Evolutionary conservation across 2,113 vertebrate genomes (phyloP).

Genomic region (Machaerirhynchus nigripectus): DNA sequence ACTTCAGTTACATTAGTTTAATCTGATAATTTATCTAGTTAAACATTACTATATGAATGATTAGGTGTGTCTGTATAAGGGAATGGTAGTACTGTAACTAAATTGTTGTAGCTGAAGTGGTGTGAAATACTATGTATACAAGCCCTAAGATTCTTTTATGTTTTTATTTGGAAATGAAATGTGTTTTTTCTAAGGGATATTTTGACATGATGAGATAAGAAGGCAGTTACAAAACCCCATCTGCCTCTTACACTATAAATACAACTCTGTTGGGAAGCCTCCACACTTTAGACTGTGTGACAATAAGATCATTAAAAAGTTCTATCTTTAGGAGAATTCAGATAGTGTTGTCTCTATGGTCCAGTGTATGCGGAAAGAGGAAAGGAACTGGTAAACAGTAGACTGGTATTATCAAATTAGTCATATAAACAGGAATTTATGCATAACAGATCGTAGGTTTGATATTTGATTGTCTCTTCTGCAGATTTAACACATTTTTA

Average conservation of each 20-base stretch:
- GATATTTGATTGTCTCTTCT: background rate
- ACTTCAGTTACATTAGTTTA: background rate
- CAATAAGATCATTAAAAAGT: background rate
- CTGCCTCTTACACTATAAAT: background rate
- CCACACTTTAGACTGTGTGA: background rate
- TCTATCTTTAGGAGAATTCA: background rate
- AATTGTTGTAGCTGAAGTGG: background rate
- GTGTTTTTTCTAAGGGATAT: background rate
- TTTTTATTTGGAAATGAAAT: background rate
- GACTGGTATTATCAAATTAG: background rate
- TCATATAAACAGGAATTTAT: background rate
- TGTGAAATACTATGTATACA: background rate
- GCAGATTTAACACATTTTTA: background rate
- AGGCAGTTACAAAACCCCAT: background rate
- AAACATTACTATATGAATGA: background rate
- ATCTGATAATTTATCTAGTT: background rate
- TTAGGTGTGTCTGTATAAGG: background rate
- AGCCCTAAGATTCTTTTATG: background rate
- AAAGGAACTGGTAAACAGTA: background rate
- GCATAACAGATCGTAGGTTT: background rate
- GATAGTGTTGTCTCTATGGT: background rate
- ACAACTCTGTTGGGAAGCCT: background rate
- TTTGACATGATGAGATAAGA: background rate
- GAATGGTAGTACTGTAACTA: background rate
- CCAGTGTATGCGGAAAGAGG: background rate